Percentiles rank a stretch among this genome's conserved stretches.
Conservation (phyloP, 2,888 invertebrate species). For the Drosophila kuntzei region DNA sequence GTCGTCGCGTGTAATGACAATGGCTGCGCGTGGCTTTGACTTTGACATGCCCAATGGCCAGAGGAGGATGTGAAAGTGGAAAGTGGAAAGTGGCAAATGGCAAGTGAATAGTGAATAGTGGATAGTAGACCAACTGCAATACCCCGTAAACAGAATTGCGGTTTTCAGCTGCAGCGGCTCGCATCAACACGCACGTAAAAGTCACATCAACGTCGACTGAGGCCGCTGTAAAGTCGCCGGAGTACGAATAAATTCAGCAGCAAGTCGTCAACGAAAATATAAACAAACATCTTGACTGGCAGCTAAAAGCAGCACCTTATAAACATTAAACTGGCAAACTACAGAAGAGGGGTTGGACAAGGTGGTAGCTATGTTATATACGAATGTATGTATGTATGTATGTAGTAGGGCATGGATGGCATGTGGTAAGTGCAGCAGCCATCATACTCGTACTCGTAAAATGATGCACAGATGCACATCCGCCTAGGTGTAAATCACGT, state of each 20-base stretch:
- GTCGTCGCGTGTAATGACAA: slow-evolving; percentile 79
- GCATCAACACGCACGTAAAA: slow-evolving; percentile 75
- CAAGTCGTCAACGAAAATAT: slow-evolving; percentile 70
- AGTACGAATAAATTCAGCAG: slow-evolving; percentile 49
- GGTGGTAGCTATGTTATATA: neutral
- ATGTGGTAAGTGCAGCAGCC: slow-evolving; percentile 42
- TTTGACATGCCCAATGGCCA: slow-evolving; percentile 71
- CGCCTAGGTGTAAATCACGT: slow-evolving; percentile 79
- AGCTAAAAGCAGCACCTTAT: slow-evolving; percentile 80
- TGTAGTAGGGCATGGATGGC: slow-evolving; percentile 29
- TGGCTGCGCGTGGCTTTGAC: slow-evolving; percentile 72
- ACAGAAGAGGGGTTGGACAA: neutral
- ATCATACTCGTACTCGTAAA: slow-evolving; percentile 58
- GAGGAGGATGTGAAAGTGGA: neutral
- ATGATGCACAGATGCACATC: slow-evolving; percentile 69
- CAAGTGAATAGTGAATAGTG: slow-evolving; percentile 8
- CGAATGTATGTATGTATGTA: too few relatives aligned
- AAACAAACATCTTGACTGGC: slow-evolving; percentile 68
- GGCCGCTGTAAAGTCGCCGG: slow-evolving; percentile 61
- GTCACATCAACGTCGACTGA: slow-evolving; percentile 53
- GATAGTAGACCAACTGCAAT: slow-evolving; percentile 18
- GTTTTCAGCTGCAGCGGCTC: slow-evolving; percentile 30
- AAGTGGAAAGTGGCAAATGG: slow-evolving; percentile 7
- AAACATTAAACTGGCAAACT: slow-evolving; percentile 67
- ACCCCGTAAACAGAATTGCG: slow-evolving; percentile 54